Conservation (phyloP, 2,797 vertebrate genomes). For the Acestrorhynchus altus region DNA sequence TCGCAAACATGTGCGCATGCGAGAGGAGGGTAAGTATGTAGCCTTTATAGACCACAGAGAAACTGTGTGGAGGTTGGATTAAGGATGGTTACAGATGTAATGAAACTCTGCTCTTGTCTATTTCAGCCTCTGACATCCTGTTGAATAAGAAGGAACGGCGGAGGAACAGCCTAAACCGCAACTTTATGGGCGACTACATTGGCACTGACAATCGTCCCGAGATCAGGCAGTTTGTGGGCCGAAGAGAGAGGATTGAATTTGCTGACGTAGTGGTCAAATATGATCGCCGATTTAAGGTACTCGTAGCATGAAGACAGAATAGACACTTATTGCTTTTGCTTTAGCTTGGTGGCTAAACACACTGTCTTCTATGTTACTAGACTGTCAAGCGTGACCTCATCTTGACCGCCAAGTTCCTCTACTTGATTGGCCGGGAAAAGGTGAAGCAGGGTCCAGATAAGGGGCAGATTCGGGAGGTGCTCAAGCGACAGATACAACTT, state of each 20-base stretch:
- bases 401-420: constrained; percentile 82
- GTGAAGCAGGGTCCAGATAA: constrained; percentile 87
- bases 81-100: background rate
- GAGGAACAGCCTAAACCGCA: constrained; percentile 86
- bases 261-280: constrained; percentile 83
- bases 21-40: constrained; percentile 80
- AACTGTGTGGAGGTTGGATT: background rate
- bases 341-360: background rate
- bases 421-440: constrained; percentile 86
- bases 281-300: constrained; percentile 82
- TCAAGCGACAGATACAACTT: constrained; percentile 85
- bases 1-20: constrained; percentile 85
- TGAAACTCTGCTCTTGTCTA: background rate
- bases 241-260: constrained; percentile 84
- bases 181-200: constrained; percentile 86
- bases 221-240: constrained; percentile 81
- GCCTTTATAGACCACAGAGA: background rate
- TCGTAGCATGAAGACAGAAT: background rate
- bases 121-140: constrained; percentile 82
- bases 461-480: constrained; percentile 82
- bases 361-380: constrained; percentile 53
- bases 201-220: constrained; percentile 82
- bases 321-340: background rate
- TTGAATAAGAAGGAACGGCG: constrained; percentile 85
- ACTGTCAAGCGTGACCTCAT: constrained; percentile 83